These are phyloP conservation scores for Danio jaintianensis DNA, from an alignment of 2,797 vertebrate genomes.

Conservation along the genomic window DNA sequence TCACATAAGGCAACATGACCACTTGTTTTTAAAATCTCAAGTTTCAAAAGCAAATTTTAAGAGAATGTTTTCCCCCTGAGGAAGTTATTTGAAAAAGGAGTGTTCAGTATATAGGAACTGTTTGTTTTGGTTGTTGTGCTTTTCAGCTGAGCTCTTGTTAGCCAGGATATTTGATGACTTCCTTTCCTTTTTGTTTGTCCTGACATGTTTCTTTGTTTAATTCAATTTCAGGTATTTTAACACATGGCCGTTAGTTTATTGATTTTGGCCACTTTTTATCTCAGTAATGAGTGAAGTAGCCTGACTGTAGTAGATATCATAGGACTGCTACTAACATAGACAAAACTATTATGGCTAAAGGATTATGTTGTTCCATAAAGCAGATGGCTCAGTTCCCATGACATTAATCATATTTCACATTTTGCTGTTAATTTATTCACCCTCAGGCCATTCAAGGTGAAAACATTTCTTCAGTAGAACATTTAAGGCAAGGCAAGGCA, in stretches of 20 bases:
- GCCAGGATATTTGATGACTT: conserved; percentile 19
- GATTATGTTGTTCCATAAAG: background rate
- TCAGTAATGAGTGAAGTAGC: background rate
- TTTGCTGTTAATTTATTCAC: background rate
- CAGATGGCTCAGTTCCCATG: background rate
- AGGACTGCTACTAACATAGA: background rate
- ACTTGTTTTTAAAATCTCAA: background rate
- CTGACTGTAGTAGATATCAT: background rate
- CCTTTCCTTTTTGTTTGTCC: background rate
- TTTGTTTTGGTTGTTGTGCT: conserved; percentile 1
- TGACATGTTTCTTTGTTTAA: background rate
- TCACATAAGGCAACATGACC: background rate
- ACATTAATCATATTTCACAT: background rate
- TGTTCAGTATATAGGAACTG: background rate
- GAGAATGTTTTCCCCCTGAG: conserved; percentile 8
- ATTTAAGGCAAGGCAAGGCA: too few relatives aligned
- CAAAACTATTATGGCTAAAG: background rate
- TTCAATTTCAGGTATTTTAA: background rate
- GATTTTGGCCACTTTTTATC: background rate
- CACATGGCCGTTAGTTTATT: background rate
- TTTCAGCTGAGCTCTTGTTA: conserved; percentile 6
- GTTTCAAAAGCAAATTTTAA: conserved; percentile 18
- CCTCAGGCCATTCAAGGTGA: background rate
- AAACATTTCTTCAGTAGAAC: background rate
- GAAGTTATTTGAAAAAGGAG: background rate